Evolutionary conservation across 2,888 invertebrate genomes (phyloP).

Genomic region (Deroplatys truncata): DNA sequence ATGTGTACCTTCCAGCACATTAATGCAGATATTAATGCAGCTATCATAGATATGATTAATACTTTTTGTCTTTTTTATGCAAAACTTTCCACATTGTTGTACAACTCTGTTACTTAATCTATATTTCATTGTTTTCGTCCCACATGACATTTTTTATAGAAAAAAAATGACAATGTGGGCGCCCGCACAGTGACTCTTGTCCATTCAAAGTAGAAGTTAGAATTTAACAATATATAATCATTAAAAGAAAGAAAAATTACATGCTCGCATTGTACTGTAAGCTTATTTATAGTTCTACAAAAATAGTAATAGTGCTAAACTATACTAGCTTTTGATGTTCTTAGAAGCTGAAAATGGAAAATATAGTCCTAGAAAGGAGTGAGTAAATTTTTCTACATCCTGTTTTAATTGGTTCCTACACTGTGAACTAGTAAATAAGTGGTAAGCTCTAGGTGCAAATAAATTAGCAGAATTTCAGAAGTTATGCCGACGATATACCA

Average conservation of each 20-base stretch:
- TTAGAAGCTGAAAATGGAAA: background rate
- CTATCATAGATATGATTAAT: background rate
- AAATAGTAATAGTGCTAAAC: background rate
- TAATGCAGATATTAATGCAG: too few species aligned
- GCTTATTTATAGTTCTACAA: background rate
- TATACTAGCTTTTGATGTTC: background rate
- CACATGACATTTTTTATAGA: conserved; percentile 9
- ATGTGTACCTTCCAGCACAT: too few species aligned
- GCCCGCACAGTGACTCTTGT: conserved; percentile 48
- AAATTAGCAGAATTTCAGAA: too few species aligned
- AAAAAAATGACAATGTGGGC: conserved; percentile 33
- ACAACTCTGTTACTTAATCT: background rate
- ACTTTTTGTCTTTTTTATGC: conserved; percentile 24
- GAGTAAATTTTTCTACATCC: too few species aligned
- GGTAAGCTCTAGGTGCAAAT: too few species aligned
- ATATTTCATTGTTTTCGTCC: conserved; percentile 5
- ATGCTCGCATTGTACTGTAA: background rate
- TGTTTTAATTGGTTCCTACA: too few species aligned
- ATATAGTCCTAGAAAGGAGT: background rate
- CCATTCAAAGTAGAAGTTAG: conserved; percentile 34
- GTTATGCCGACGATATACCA: too few species aligned
- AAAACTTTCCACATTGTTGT: background rate
- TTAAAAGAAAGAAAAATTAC: background rate
- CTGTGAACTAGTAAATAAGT: too few species aligned
- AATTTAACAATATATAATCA: background rate